Evolutionary conservation across 1,140 invertebrate species (phyloP), one percentile per base, ranked within the genome.

Genomic region (Drosophila baimaii): DNA sequence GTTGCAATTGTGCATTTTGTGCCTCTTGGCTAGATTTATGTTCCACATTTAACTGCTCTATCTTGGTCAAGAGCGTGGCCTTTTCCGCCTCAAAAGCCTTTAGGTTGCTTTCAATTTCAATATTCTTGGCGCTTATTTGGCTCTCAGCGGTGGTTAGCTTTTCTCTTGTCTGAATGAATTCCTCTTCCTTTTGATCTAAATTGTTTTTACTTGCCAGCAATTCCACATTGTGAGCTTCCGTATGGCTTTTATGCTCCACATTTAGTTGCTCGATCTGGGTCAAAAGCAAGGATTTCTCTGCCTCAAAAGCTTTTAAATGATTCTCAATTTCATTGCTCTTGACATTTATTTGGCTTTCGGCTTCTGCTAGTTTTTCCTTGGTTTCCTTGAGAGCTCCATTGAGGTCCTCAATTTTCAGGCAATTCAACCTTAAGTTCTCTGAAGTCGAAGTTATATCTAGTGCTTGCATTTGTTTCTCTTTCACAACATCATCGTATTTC

Each of bases 381-480:
- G 70, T 70, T 17, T 83, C 57, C 8, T 52, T 41, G 1, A 88
- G 31, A 10, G 46, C n/a, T 29, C 23, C 29, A 31, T 64, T 74
- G 2, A 89, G 46, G 10, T 69, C 81, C 7, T 79, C 69, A 17
- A 89, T 70, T 39, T 83, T 63, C 8, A 62, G 35, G 15, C n/a
- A 54, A 39, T 70, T 80, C 70, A 77, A 57, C 39, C 71, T 68
- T 23, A 85, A 51, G 17, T 57, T 66, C 41, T 81, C 52, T 2
- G 70, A 46, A 23, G 69, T 73, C 13, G 70, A 73, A 13, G n/a
- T 73, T 8, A 73, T 52, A 39, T 81, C 65, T 6, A 86, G 25
- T 33, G 51, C 57, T 49, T 88, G 84, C n/a, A 44, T 63, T 29
- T 88, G 71, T 8, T 88, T 88, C 23, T 83, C 57, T 13, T 74